These are phyloP conservation scores for Felis chaus DNA, from an alignment of 2,113 vertebrate species.

Conservation along the genomic window DNA sequence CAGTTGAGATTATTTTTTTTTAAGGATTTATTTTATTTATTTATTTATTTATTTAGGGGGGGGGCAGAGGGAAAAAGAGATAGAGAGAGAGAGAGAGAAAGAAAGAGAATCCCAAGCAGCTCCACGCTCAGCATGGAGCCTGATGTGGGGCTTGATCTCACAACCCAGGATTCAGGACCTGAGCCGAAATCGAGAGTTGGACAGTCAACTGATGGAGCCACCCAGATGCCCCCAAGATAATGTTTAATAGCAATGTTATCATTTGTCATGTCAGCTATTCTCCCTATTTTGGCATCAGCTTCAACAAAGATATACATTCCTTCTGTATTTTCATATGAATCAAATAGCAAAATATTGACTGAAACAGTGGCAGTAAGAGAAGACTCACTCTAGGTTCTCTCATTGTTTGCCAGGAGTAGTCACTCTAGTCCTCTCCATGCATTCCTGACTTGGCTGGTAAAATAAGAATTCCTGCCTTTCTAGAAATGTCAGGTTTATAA, in stretches of 20 bases:
- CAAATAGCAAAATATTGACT: slow-evolving; percentile 19
- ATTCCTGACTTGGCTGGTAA: not conserved
- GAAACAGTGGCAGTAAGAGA: not conserved
- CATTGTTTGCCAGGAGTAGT: not conserved
- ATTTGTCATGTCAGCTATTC: not conserved
- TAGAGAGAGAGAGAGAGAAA: no score
- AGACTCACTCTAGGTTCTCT: not conserved
- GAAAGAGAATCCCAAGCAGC: no score
- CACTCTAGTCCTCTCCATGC: not conserved
- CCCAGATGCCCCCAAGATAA: not conserved
- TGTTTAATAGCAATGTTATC: not conserved
- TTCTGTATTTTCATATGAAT: not conserved
- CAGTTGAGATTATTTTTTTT: not conserved
- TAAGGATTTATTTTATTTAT: no score
- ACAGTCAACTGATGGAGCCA: no score
- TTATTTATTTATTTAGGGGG: no score
- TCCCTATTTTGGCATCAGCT: slow-evolving; percentile 12
- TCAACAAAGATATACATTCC: not conserved
- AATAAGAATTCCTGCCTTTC: slow-evolving; percentile 6
- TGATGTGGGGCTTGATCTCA: no score
- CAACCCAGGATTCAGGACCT: no score
- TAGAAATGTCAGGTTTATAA: not conserved
- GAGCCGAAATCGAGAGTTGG: no score
- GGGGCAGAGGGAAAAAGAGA: no score
- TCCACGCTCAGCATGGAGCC: no score